Evolutionary conservation across 2,888 invertebrate genomes (phyloP).

Genomic region (Pollenia angustigena): DNA sequence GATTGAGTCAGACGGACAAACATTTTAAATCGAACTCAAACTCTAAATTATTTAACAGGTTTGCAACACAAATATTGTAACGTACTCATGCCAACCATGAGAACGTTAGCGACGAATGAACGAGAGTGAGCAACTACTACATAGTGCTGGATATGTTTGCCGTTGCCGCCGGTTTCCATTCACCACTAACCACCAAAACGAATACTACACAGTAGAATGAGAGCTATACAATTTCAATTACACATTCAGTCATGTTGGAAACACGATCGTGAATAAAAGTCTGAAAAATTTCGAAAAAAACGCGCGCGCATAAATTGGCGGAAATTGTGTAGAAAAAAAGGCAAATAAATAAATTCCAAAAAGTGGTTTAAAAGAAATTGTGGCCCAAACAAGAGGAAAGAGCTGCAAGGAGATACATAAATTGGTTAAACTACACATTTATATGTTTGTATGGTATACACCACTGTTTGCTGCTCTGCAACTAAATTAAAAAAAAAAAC

Average conservation of each 20-base stretch:
- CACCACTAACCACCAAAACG: constrained; percentile 45
- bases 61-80: constrained; percentile 38
- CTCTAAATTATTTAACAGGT: constrained; percentile 50
- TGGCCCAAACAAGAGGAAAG: constrained; percentile 38
- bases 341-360: constrained; percentile 38
- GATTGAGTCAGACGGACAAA: neutral
- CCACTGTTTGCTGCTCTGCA: neutral
- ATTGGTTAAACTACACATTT: constrained; percentile 35
- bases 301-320: constrained; percentile 54
- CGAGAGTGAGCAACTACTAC: constrained; percentile 5
- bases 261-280: constrained; percentile 72
- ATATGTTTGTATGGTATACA: neutral
- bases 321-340: constrained; percentile 43
- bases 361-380: constrained; percentile 56
- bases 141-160: constrained; percentile 3
- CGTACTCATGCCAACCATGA: constrained; percentile 3
- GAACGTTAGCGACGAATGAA: neutral
- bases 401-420: constrained; percentile 22
- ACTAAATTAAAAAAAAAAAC: neutral
- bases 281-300: constrained; percentile 8
- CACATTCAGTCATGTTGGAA: constrained; percentile 70
- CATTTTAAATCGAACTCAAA: constrained; percentile 56
- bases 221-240: constrained; percentile 48
- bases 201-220: constrained; percentile 11
- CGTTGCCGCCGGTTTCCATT: constrained; percentile 41